Evolutionary conservation across 2,888 invertebrate species (phyloP), one percentile per base, ranked within the genome.

Genomic region (Drosophila neonasuta): DNA sequence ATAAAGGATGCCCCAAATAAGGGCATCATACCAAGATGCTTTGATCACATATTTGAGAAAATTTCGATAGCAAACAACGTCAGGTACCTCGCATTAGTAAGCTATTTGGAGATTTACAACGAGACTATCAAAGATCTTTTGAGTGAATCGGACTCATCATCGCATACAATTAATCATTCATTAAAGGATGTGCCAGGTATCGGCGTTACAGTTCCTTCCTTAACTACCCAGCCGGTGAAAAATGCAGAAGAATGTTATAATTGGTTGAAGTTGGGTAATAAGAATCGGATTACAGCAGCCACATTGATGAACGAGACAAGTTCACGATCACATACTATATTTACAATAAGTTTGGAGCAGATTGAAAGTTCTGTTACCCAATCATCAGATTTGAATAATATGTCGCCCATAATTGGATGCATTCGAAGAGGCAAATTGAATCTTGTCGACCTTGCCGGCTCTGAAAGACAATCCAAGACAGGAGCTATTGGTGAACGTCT

Each of bases 61-160:
- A 96, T 96, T 39, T 93, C 95, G 2, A 94, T 95, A 0, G 93
- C 95, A 0, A 93, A 93, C 57, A 93, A 92, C 56, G 92, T 93
- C 8, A 95, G 96, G 87, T 97, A 94, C 90, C 92, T 91, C 41
- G 91, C 88, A 1, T 56, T 91, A 9, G 88, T 89, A 3, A 90
- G 89, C 4, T 99, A 98, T 89, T 92, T 98, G 88, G 98, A 99
- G 92, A 95, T 98, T 50, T 98, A 98, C 92, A 98, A 98, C 90
- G 98, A 98, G 91, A 96, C 95, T 91, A 97, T 98, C 70, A 93
- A 97, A 10, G 98, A 98, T 90, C 92, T 98, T 56, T 91, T 98
- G 71, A 95, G 95, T 88, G 96, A 97, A 10, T 78, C 74, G 51
- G 84, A 85, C 95, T 66, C 71, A 20, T 15, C 1, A 63, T 15